Percentiles rank a stretch among this genome's conserved stretches.
phyloP scores from a whole-genome alignment of 2,113 vertebrate species.

The Sciurus niger region DNA sequence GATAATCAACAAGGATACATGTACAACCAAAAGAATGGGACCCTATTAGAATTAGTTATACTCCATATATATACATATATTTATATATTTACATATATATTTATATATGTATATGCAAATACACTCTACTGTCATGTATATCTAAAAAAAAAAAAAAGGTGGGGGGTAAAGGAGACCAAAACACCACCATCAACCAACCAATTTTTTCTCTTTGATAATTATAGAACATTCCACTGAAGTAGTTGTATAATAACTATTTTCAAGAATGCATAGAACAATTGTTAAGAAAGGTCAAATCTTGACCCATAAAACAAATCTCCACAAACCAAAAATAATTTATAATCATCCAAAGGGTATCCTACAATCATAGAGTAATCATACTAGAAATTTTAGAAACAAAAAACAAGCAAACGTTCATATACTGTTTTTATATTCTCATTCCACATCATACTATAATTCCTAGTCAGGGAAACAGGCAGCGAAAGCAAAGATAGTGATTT shows the following conservation, averaged over 20 bases:
- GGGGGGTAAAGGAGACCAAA: background rate
- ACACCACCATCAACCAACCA: background rate
- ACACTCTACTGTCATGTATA: no score
- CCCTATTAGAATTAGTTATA: no score
- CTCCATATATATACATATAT: no score
- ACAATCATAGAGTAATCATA: background rate
- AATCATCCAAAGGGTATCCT: background rate
- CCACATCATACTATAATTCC: background rate
- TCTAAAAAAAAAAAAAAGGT: no score
- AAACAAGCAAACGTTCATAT: background rate
- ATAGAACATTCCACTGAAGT: background rate
- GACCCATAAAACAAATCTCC: background rate
- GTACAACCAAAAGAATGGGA: no score
- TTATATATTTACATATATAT: no score
- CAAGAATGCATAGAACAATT: background rate
- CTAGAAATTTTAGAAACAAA: constrained; percentile 4
- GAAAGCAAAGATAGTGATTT: background rate
- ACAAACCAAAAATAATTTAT: background rate
- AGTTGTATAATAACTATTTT: background rate
- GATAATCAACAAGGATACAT: background rate
- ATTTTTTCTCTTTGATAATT: background rate
- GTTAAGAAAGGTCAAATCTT: background rate
- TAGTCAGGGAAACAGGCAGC: background rate
- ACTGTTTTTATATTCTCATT: background rate
- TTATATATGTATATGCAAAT: no score